A percentile compares a stretch with the other conserved stretches of the same genome.
Evolutionary conservation across 2,888 invertebrate genomes (phyloP).

Genomic region (Xanthorhoe spadicearia): DNA sequence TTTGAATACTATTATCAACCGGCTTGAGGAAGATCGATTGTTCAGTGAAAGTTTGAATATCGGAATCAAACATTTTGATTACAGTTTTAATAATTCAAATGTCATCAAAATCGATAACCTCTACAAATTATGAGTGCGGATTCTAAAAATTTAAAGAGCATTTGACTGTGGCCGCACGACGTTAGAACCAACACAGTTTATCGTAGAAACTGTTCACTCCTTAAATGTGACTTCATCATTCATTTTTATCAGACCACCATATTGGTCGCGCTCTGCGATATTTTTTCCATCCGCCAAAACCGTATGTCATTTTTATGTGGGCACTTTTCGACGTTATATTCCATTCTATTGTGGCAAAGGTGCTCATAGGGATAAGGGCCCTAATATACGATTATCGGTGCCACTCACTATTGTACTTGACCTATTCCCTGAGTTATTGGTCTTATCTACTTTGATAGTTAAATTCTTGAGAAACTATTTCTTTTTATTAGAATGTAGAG

Average conservation of each 20-base stretch:
- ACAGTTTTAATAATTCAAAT: too few species aligned
- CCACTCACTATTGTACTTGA: slow-evolving; percentile 83
- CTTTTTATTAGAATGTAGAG: not conserved
- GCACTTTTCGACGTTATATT: slow-evolving; percentile 84
- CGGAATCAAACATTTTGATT: too few species aligned
- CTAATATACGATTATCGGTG: slow-evolving; percentile 85
- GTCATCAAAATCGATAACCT: too few species aligned
- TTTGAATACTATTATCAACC: too few species aligned
- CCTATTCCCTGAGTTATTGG: slow-evolving; percentile 80
- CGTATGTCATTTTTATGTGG: slow-evolving; percentile 84
- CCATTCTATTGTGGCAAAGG: slow-evolving; percentile 82
- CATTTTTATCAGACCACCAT: slow-evolving; percentile 46
- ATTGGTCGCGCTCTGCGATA: slow-evolving; percentile 45
- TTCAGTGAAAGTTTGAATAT: too few species aligned
- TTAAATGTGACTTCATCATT: slow-evolving; percentile 41
- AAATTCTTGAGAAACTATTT: slow-evolving; percentile 56
- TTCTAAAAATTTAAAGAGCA: not conserved
- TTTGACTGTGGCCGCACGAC: not conserved
- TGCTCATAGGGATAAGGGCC: slow-evolving; percentile 82
- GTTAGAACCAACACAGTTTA: not conserved
- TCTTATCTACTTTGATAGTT: slow-evolving; percentile 72
- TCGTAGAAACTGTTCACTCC: not conserved
- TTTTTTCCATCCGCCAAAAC: slow-evolving; percentile 66
- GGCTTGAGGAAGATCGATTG: too few species aligned
- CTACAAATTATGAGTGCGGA: too few species aligned